A percentile compares a stretch with the other conserved stretches of the same genome.
Conservation (phyloP, 2,113 vertebrate genomes). For the Passer montanus region DNA sequence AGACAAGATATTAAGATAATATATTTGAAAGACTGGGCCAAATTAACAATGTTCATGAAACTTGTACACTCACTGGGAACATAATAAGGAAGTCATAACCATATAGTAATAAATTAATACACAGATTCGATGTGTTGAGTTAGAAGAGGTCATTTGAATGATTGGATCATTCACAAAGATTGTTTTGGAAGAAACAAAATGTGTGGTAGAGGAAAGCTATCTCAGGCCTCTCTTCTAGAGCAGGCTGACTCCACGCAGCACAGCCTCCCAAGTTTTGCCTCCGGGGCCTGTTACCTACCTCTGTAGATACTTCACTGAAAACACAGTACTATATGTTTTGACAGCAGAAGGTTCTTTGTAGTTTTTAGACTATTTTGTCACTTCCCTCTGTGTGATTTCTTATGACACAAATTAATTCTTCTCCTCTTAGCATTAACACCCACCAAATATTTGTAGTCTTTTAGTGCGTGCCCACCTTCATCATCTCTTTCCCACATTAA, state of each 20-base stretch:
- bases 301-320: not conserved
- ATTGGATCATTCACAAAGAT: not conserved
- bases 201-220: not conserved
- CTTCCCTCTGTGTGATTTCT: slow-evolving; percentile 3
- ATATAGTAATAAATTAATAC: not conserved
- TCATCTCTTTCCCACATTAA: not conserved
- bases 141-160: not conserved
- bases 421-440: not conserved
- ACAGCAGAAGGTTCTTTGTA: slow-evolving; percentile 6
- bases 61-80: not conserved
- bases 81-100: not conserved
- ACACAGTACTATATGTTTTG: not conserved
- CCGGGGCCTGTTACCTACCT: not conserved
- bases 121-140: not conserved
- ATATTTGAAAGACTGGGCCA: not conserved
- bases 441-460: slow-evolving; percentile 33
- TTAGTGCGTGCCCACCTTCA: not conserved
- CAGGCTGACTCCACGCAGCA: not conserved
- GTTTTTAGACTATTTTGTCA: slow-evolving; percentile 24
- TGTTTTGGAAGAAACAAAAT: not conserved
- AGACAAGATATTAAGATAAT: not conserved
- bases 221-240: not conserved
- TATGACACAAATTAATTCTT: not conserved
- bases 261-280: not conserved
- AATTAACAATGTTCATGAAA: not conserved